These are phyloP conservation scores for Heliconius charithonia DNA, from an alignment of 2,888 invertebrate genomes.

Conservation along the genomic window DNA sequence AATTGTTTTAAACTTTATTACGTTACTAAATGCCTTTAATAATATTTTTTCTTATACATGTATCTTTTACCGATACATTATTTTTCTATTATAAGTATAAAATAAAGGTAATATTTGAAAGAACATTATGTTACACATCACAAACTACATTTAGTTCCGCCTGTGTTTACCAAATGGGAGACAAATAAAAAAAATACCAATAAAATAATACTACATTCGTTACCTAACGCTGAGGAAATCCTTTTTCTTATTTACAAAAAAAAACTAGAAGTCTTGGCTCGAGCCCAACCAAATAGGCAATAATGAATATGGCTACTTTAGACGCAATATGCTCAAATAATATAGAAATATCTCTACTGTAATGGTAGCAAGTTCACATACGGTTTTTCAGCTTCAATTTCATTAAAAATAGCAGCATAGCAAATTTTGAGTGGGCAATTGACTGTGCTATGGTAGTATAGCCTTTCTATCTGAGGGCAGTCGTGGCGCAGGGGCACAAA, in stretches of 20 bases:
- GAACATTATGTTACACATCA: background rate
- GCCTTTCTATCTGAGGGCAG: too few species aligned
- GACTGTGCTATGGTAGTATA: too few species aligned
- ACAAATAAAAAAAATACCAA: constrained; percentile 6
- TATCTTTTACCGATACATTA: too few species aligned
- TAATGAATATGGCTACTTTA: constrained; percentile 42
- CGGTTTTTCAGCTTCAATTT: too few species aligned
- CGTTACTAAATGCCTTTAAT: too few species aligned
- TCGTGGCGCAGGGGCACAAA: too few species aligned
- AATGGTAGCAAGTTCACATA: background rate
- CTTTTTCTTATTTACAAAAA: constrained; percentile 40
- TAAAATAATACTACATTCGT: constrained; percentile 25
- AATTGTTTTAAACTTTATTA: too few species aligned
- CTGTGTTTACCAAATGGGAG: constrained; percentile 7
- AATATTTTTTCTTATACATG: too few species aligned
- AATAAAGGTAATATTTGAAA: background rate
- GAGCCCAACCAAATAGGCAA: constrained; percentile 42
- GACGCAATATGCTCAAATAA: background rate
- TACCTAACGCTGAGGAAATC: constrained; percentile 35
- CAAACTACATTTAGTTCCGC: background rate
- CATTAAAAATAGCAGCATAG: too few species aligned
- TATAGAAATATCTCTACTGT: background rate
- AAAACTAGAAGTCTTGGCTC: constrained; percentile 45
- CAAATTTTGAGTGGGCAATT: too few species aligned
- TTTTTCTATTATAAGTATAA: too few species aligned